These are phyloP conservation scores for Caenorhabditis sp. DNA, from an alignment of 2,888 invertebrate species.

Conservation along the genomic window DNA sequence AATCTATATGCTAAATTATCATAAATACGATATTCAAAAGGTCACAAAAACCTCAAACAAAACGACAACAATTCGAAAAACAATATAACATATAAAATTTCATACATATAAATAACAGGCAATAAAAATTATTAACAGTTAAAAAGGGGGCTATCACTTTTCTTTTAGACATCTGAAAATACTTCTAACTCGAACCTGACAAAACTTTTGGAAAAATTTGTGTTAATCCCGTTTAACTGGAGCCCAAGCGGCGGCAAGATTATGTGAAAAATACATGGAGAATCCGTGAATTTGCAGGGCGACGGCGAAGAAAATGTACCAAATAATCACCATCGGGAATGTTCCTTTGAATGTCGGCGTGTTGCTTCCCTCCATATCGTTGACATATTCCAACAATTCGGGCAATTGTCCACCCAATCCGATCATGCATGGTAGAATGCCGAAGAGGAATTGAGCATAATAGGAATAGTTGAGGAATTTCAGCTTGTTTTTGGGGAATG, in stretches of 20 bases:
- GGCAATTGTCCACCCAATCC: conserved; percentile 66
- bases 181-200: conserved; percentile 8
- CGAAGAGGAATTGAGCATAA: conserved; percentile 64
- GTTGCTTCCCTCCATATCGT: conserved; percentile 56
- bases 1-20: background rate
- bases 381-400: conserved; percentile 63
- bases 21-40: no score
- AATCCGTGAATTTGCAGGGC: conserved; percentile 69
- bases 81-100: background rate
- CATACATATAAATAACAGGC: background rate
- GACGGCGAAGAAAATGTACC: conserved; percentile 70
- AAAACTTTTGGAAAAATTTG: background rate
- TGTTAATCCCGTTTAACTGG: conserved; percentile 47
- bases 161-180: conserved; percentile 5
- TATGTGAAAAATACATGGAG: conserved; percentile 66
- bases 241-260: conserved; percentile 61
- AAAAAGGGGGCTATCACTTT: conserved; percentile 2
- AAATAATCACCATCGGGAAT: conserved; percentile 70
- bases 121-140: conserved; percentile 3
- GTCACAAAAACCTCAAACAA: background rate
- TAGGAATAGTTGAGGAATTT: conserved; percentile 60
- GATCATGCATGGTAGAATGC: conserved; percentile 61
- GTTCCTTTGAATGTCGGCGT: conserved; percentile 68
- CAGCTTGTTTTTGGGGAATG: conserved; percentile 65
- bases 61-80: background rate